phyloP scores from a whole-genome alignment of 2,113 vertebrate species.

The Tragulus kanchil region DNA sequence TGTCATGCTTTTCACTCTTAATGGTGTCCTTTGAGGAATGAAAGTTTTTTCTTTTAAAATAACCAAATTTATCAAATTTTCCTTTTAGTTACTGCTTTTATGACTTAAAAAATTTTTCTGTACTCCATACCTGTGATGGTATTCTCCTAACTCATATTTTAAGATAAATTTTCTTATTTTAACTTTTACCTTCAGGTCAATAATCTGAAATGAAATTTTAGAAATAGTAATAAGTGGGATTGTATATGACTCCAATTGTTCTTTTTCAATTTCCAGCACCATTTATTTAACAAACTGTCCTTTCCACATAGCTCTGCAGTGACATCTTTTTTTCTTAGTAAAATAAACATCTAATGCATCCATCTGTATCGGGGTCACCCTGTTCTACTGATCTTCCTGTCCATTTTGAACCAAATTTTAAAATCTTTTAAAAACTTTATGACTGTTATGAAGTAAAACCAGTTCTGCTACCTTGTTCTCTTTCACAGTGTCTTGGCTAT shows the following conservation, averaged over 20 bases:
- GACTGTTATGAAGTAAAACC: not conserved
- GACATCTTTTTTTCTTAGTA: not conserved
- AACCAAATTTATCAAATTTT: slow-evolving; percentile 9
- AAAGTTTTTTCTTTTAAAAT: slow-evolving; percentile 1
- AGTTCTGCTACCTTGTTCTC: not conserved
- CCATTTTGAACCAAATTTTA: not conserved
- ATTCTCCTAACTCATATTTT: not conserved
- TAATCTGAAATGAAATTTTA: slow-evolving; percentile 37
- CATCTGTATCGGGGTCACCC: not conserved
- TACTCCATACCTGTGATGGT: not conserved
- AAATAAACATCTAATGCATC: not conserved
- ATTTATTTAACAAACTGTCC: not conserved
- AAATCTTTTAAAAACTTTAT: not conserved
- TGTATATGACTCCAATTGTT: not conserved
- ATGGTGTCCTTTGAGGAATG: not conserved
- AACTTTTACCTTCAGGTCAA: not conserved
- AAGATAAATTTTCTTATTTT: not conserved
- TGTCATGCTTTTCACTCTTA: slow-evolving; percentile 14
- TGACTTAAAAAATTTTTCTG: not conserved
- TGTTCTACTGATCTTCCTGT: not conserved
- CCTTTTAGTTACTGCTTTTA: not conserved
- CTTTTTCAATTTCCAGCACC: not conserved
- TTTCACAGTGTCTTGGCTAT: not conserved
- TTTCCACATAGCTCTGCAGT: not conserved
- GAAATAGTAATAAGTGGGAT: not conserved